These are phyloP conservation scores for Eriocheir sinensis DNA, from an alignment of 1,140 invertebrate species.

Conservation along the genomic window DNA sequence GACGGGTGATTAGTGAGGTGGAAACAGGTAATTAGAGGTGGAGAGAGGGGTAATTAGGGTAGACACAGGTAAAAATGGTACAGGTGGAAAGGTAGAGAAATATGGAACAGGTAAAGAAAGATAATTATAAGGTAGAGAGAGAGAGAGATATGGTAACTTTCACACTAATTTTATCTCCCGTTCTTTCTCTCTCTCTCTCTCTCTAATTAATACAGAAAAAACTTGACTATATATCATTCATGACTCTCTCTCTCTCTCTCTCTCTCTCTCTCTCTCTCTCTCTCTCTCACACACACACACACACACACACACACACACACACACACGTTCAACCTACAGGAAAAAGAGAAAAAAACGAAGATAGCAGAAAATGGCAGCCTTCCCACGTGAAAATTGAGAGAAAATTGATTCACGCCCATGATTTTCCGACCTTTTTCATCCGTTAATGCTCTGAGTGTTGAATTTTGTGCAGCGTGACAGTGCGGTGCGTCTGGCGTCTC, in stretches of 20 bases:
- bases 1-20: no score
- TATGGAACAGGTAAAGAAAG: background rate
- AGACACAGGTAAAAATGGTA: background rate
- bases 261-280: background rate
- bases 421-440: no score
- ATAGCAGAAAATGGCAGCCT: no score
- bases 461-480: no score
- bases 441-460: no score
- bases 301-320: conserved; percentile 20
- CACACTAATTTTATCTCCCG: background rate
- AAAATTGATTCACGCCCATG: no score
- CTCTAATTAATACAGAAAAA: no score
- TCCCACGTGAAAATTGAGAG: no score
- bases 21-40: background rate
- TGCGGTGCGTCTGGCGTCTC: no score
- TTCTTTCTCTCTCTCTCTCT: background rate
- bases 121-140: background rate
- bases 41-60: background rate
- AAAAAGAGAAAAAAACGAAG: no score
- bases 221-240: no score
- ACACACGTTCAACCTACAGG: no score
- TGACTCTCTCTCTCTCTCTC: background rate
- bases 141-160: background rate
- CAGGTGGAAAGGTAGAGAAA: background rate
- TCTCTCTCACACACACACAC: background rate